Evolutionary conservation across 1,140 invertebrate genomes (phyloP).

Genomic region (Eubasilissa regina): DNA sequence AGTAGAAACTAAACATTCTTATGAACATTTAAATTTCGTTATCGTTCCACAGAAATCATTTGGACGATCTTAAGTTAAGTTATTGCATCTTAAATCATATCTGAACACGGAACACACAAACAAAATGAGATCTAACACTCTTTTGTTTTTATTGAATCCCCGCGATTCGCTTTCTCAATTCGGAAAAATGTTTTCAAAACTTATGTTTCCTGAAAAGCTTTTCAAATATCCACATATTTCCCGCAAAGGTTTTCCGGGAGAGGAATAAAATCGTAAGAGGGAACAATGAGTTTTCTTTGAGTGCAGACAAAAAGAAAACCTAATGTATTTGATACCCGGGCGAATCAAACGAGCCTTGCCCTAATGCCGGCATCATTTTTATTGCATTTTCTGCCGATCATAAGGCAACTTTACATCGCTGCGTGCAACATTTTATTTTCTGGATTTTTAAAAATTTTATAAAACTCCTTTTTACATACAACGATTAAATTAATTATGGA

Average conservation of each 20-base stretch:
- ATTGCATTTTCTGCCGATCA: slow-evolving; percentile 51
- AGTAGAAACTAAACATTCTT: not conserved
- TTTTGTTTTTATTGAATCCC: not conserved
- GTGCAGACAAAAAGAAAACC: slow-evolving; percentile 16
- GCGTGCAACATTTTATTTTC: no score
- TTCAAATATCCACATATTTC: slow-evolving; percentile 10
- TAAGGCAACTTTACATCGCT: no score
- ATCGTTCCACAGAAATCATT: not conserved
- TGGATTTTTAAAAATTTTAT: no score
- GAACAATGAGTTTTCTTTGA: slow-evolving; percentile 32
- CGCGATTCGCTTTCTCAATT: not conserved
- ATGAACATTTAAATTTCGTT: not conserved
- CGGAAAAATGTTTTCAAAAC: not conserved
- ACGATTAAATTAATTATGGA: no score
- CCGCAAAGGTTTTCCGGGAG: not conserved
- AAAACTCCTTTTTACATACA: no score
- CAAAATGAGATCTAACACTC: not conserved
- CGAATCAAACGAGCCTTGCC: slow-evolving; percentile 42
- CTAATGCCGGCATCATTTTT: slow-evolving; percentile 52
- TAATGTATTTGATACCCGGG: slow-evolving; percentile 24
- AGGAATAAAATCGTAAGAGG: slow-evolving; percentile 26
- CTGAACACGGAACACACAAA: not conserved
- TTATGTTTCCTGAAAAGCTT: not conserved
- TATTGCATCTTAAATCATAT: not conserved
- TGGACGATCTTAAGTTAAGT: not conserved